Conservation (phyloP, 2,888 invertebrate genomes). For the Syrphus vitripennis region DNA sequence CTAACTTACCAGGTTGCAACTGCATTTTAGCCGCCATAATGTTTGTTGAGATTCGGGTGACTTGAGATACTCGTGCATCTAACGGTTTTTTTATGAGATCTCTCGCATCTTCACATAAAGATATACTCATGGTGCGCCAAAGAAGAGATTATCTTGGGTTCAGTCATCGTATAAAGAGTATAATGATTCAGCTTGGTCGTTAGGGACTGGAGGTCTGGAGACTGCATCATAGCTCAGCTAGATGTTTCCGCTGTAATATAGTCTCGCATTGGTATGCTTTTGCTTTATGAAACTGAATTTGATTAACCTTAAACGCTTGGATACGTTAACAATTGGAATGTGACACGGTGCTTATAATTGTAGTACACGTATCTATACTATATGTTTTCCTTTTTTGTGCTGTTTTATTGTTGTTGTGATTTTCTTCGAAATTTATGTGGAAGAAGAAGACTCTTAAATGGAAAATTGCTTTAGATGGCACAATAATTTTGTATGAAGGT, state of each 20-base stretch:
- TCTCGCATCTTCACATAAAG: constrained; percentile 38
- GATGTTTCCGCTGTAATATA: not conserved
- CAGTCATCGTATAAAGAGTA: constrained; percentile 1
- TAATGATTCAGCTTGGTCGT: not conserved
- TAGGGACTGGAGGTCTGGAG: not conserved
- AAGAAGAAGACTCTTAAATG: too few relatives aligned
- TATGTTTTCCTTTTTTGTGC: not conserved
- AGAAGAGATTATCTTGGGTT: constrained; percentile 45
- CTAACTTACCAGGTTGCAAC: not conserved
- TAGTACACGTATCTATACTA: too few relatives aligned
- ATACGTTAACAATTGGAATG: constrained; percentile 65
- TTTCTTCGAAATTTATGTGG: too few relatives aligned
- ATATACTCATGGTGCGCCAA: not conserved
- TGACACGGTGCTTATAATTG: constrained; percentile 51
- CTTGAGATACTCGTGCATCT: constrained; percentile 46
- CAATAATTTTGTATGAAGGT: too few relatives aligned
- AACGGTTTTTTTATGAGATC: constrained; percentile 57
- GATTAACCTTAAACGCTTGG: constrained; percentile 71
- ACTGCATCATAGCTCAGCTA: constrained; percentile 19
- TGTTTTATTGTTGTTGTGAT: not conserved
- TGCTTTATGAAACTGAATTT: constrained; percentile 68
- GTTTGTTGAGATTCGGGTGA: constrained; percentile 57
- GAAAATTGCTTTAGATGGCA: too few relatives aligned
- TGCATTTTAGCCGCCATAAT: constrained; percentile 1
- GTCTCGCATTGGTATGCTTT: constrained; percentile 49